A percentile compares a stretch with the other conserved stretches of the same genome.
phyloP scores from a whole-genome alignment of 2,888 invertebrate species.

The Pharmacophagus antenor region DNA sequence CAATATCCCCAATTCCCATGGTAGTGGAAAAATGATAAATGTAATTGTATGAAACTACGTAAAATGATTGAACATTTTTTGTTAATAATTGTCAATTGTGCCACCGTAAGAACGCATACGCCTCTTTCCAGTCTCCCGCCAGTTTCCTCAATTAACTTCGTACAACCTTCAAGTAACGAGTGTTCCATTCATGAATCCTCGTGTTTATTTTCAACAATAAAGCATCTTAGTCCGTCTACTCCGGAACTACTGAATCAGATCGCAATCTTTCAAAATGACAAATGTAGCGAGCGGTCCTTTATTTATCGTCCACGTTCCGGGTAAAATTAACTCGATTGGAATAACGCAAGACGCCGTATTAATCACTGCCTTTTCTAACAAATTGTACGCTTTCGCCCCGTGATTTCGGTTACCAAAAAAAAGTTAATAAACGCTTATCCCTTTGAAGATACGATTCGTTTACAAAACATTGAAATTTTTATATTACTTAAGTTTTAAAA shows the following conservation, averaged over 20 bases:
- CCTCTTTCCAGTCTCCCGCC: background rate
- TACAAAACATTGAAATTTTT: conserved; percentile 4
- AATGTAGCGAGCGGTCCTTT: conserved; percentile 53
- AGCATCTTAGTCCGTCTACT: conserved; percentile 31
- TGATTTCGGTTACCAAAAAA: conserved; percentile 37
- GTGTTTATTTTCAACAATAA: conserved; percentile 27
- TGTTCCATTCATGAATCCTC: conserved; percentile 22
- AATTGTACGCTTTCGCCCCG: conserved; percentile 58
- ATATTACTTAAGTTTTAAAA: background rate
- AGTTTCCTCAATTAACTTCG: conserved; percentile 1
- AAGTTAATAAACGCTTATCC: background rate
- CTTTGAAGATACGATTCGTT: conserved; percentile 15
- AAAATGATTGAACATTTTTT: no score
- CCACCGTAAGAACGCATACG: background rate
- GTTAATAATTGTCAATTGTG: background rate
- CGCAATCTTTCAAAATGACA: conserved; percentile 70
- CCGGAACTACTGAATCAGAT: conserved; percentile 65
- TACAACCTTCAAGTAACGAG: conserved; percentile 4
- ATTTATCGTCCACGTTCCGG: conserved; percentile 57
- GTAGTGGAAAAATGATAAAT: background rate
- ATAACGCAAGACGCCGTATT: conserved; percentile 66
- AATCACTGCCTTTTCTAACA: conserved; percentile 67
- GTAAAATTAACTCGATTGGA: conserved; percentile 69
- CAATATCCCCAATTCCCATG: no score
- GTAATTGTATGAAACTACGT: background rate